A percentile compares a stretch with the other conserved stretches of the same genome.
phyloP scores from a whole-genome alignment of 2,888 invertebrate genomes.

The Prosopocoilus inquinatus region DNA sequence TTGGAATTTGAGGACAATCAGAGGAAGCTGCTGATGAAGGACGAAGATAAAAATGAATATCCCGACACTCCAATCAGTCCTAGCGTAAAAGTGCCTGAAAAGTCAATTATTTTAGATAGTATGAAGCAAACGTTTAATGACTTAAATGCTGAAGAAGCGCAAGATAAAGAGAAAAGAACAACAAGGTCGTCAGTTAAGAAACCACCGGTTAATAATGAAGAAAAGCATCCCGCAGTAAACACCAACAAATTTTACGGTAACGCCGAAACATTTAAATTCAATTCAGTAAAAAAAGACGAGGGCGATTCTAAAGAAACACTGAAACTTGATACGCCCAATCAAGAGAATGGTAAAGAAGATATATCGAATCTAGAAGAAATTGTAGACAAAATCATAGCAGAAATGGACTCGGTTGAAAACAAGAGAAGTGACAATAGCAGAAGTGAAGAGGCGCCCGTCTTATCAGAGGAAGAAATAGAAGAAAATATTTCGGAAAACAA shows the following conservation, averaged over 20 bases:
- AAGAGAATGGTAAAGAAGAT: conserved; percentile 1
- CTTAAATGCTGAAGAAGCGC: conserved; percentile 28
- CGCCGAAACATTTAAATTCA: not conserved
- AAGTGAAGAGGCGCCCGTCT: conserved; percentile 11
- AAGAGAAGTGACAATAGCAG: conserved; percentile 10
- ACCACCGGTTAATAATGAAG: conserved; percentile 12
- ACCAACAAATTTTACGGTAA: conserved; percentile 8
- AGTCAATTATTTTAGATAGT: conserved; percentile 55
- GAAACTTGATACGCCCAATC: not conserved
- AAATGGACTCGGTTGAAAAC: not conserved
- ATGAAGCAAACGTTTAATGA: conserved; percentile 59
- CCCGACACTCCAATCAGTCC: conserved; percentile 30
- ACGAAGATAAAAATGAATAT: conserved; percentile 16
- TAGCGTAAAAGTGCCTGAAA: conserved; percentile 56
- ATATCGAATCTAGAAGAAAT: conserved; percentile 5
- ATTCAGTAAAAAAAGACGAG: not conserved
- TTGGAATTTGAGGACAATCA: conserved; percentile 21
- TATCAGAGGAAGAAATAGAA: conserved; percentile 25
- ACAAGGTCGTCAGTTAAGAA: conserved; percentile 31
- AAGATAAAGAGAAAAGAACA: conserved; percentile 27
- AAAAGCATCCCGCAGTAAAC: conserved; percentile 7
- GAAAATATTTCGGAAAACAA: not conserved
- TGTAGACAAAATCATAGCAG: conserved; percentile 8
- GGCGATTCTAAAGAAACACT: not conserved
- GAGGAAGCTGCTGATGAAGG: conserved; percentile 19